These are phyloP conservation scores for Drosophila kohkoa DNA, from an alignment of 1,140 invertebrate genomes.

Conservation along the genomic window DNA sequence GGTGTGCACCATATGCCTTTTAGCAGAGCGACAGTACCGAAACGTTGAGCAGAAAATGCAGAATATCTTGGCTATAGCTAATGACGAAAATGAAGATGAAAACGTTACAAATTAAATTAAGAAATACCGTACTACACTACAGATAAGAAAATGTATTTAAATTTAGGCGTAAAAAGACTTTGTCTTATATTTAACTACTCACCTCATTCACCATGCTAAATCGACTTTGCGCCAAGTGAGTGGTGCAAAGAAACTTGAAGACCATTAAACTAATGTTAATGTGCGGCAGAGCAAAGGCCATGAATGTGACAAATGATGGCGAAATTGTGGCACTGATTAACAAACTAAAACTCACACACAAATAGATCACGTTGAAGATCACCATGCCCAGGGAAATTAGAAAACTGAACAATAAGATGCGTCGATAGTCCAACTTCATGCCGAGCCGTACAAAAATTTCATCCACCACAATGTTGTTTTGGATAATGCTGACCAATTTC, in stretches of 20 bases:
- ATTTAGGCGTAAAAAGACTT: not conserved
- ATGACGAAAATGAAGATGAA: not conserved
- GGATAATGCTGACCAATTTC: conserved; percentile 68
- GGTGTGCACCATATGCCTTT: not conserved
- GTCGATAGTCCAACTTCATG: conserved; percentile 73
- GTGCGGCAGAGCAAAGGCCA: conserved; percentile 76
- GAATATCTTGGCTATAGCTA: not conserved
- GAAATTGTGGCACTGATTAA: conserved; percentile 70
- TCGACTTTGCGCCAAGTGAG: conserved; percentile 73
- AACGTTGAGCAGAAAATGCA: not conserved
- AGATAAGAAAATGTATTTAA: not conserved
- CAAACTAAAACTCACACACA: conserved; percentile 76
- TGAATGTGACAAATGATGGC: conserved; percentile 81
- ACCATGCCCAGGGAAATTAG: conserved; percentile 77
- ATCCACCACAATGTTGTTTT: conserved; percentile 75
- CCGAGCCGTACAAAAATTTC: conserved; percentile 77
- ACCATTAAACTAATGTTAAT: conserved; percentile 82
- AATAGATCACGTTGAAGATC: conserved; percentile 74
- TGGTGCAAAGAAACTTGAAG: conserved; percentile 80
- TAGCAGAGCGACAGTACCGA: not conserved
- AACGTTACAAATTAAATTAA: not conserved
- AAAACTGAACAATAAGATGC: conserved; percentile 65
- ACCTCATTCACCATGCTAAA: conserved; percentile 81
- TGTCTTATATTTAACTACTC: conserved; percentile 24
- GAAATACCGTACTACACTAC: not conserved